A percentile compares a stretch with the other conserved stretches of the same genome.
Conservation (phyloP, 2,888 invertebrate species). For the Spisula subtruncata region DNA sequence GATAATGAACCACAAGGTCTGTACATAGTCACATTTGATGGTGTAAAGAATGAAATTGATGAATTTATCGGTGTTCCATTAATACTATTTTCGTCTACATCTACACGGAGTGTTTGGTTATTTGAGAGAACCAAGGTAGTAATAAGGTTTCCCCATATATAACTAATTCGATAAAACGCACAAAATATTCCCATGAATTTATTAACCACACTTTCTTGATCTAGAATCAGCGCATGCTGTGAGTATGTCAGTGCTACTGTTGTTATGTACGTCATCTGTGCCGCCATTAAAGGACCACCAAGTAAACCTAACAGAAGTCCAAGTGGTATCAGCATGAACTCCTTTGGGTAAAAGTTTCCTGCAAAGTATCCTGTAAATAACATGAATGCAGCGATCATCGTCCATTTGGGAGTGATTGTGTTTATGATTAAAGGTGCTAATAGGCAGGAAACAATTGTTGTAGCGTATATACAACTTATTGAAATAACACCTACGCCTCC, state of each 20-base stretch:
- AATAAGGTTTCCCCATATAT: slow-evolving; percentile 86
- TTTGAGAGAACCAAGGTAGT: slow-evolving; percentile 81
- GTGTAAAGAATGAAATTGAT: slow-evolving; percentile 2
- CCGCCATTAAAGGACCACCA: slow-evolving; percentile 86
- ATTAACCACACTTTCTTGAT: slow-evolving; percentile 82
- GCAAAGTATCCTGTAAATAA: slow-evolving; percentile 84
- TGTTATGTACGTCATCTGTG: slow-evolving; percentile 85
- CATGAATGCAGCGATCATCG: slow-evolving; percentile 82
- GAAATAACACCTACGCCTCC: slow-evolving; percentile 84
- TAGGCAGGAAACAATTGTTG: slow-evolving; percentile 85
- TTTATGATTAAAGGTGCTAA: slow-evolving; percentile 85
- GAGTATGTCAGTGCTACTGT: slow-evolving; percentile 85
- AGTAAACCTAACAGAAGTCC: slow-evolving; percentile 83
- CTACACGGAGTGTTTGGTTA: slow-evolving; percentile 66
- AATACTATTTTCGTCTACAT: background rate
- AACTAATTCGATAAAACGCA: slow-evolving; percentile 84
- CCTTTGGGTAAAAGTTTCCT: slow-evolving; percentile 84
- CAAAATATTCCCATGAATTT: slow-evolving; percentile 86
- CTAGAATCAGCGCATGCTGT: slow-evolving; percentile 77
- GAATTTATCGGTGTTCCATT: slow-evolving; percentile 29
- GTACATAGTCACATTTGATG: slow-evolving; percentile 47
- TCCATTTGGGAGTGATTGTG: slow-evolving; percentile 85
- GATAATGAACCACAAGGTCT: slow-evolving; percentile 74
- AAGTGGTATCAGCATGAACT: slow-evolving; percentile 83
- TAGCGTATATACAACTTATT: slow-evolving; percentile 84